Conservation (phyloP, 2,113 vertebrate genomes). For the Todiramphus saurophagus region DNA sequence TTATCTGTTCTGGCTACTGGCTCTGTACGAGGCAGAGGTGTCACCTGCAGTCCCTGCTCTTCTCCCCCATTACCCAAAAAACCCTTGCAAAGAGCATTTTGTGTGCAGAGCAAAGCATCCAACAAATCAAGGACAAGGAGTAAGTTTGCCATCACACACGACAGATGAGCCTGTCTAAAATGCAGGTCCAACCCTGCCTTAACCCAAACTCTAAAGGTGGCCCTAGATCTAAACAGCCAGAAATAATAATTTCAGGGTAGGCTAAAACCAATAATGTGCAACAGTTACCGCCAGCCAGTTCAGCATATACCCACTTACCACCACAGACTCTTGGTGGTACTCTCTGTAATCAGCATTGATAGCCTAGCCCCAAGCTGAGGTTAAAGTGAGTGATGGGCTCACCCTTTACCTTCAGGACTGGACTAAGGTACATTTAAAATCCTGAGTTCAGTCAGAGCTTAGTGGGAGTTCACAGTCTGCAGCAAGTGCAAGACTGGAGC, state of each 20-base stretch:
- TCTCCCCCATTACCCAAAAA: neutral
- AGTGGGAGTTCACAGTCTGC: neutral
- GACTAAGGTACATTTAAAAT: neutral
- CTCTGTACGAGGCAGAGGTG: accelerated
- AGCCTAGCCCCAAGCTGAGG: neutral
- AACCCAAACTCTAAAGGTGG: neutral
- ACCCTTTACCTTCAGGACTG: neutral
- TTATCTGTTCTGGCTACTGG: neutral
- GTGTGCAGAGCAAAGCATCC: neutral
- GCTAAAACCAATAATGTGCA: neutral
- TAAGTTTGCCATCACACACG: neutral
- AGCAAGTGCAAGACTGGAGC: neutral
- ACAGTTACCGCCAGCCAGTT: neutral
- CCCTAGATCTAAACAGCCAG: neutral
- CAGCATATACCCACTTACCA: neutral
- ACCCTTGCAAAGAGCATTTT: neutral
- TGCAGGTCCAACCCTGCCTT: neutral
- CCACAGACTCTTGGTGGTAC: neutral
- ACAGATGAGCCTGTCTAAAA: neutral
- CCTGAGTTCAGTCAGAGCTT: neutral
- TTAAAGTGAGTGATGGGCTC: neutral
- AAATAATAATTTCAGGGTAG: neutral
- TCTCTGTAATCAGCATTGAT: neutral
- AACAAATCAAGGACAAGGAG: neutral
- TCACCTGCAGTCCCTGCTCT: neutral